phyloP scores from a whole-genome alignment of 2,888 invertebrate species.

The Parelbella ahira region DNA sequence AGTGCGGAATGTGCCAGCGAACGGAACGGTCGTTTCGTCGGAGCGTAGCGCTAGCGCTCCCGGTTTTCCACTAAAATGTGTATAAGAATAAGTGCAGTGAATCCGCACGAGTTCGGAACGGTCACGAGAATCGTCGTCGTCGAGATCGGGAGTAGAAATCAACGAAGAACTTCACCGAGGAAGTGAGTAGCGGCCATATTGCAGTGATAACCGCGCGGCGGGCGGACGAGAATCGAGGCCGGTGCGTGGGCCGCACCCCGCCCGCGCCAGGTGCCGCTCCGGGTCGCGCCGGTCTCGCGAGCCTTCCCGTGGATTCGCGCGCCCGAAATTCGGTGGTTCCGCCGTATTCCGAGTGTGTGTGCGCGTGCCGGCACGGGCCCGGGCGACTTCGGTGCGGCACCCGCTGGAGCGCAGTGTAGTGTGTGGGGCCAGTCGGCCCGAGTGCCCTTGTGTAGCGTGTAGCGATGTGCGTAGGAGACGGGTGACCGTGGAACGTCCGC shows the following conservation, averaged over 20 bases:
- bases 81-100: slow-evolving; percentile 81
- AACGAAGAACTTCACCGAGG: slow-evolving; percentile 81
- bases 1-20: slow-evolving; percentile 80
- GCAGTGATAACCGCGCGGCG: slow-evolving; percentile 81
- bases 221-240: slow-evolving; percentile 81
- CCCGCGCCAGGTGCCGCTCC: slow-evolving; percentile 80
- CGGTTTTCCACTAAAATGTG: slow-evolving; percentile 81
- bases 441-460: slow-evolving; percentile 65
- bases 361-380: slow-evolving; percentile 68
- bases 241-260: slow-evolving; percentile 81
- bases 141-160: slow-evolving; percentile 80
- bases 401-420: slow-evolving; percentile 59
- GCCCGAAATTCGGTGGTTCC: slow-evolving; percentile 75
- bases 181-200: slow-evolving; percentile 82
- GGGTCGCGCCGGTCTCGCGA: slow-evolving; percentile 82
- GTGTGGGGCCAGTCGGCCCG: slow-evolving; percentile 68
- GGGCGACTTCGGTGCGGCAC: slow-evolving; percentile 57
- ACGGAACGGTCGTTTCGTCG: slow-evolving; percentile 82
- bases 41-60: slow-evolving; percentile 81
- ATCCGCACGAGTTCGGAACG: slow-evolving; percentile 80
- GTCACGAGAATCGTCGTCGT: slow-evolving; percentile 77
- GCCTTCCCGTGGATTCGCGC: slow-evolving; percentile 81
- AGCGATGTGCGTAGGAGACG: slow-evolving; percentile 70
- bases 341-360: slow-evolving; percentile 70
- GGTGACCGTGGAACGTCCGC: slow-evolving; percentile 72